phyloP scores from a whole-genome alignment of 2,888 invertebrate genomes.

The Gandaritis pyraliata region DNA sequence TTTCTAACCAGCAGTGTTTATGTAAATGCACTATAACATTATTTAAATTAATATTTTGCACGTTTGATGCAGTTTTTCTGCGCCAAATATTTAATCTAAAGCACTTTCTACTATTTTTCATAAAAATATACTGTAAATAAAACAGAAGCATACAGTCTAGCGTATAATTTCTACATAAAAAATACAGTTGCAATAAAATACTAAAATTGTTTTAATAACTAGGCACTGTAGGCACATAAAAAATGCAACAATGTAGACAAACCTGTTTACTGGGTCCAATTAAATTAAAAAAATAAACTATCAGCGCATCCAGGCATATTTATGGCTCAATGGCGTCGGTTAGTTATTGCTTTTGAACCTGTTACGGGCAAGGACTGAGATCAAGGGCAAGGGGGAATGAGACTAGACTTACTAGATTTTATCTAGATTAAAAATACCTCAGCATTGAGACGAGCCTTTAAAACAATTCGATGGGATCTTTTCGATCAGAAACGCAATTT shows the following conservation, averaged over 20 bases:
- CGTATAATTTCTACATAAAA: no score
- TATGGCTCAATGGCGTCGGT: conserved; percentile 58
- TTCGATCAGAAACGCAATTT: no score
- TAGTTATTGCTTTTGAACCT: conserved; percentile 35
- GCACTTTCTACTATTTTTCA: no score
- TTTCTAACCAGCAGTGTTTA: conserved; percentile 43
- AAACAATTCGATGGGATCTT: no score
- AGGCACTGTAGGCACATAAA: no score
- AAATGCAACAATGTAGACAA: no score
- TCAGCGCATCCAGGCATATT: conserved; percentile 49
- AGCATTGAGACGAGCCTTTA: neutral
- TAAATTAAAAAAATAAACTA: neutral
- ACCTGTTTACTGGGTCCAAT: no score
- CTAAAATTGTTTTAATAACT: no score
- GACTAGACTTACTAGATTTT: neutral
- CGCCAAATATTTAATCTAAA: neutral
- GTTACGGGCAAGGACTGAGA: conserved; percentile 28
- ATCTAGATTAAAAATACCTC: conserved; percentile 4
- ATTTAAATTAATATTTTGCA: neutral
- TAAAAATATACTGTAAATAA: no score
- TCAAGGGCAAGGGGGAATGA: conserved; percentile 33
- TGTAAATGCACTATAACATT: conserved; percentile 35
- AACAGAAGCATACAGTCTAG: no score
- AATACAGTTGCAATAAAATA: no score
- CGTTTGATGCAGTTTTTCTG: neutral